Base-by-base conservation (phyloP, 2,888 invertebrate species). In the Synanthedon tipuliformis region DNA sequence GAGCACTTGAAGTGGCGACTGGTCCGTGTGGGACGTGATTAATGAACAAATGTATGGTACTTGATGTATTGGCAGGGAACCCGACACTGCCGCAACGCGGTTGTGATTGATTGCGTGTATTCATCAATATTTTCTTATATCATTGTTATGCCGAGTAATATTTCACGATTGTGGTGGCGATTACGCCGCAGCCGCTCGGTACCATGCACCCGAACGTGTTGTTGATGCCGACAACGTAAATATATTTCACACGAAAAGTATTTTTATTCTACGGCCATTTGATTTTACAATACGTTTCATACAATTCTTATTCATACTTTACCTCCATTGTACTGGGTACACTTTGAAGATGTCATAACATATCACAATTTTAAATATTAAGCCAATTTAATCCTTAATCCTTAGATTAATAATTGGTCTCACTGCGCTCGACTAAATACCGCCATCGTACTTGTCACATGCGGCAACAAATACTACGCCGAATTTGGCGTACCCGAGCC, bases 61-160 rank as follows among this genome's bases (percentile, higher is more conserved):
- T 63, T 65, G 63, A 65, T 63, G 61, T 66, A 71, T 71, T 69
- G 70, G 69, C 69, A 64, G 57, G 63, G 58, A 63, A 64, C 61
- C 64, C 62, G 65, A 70, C 66, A 69, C 66, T 57, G 61, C 53
- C 54, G 57, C 50, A 49, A 51, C 50, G 41, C 40, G 51, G 55
- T 50, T 54, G 55, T 72, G 69, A 71, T 72, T 64, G 62, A 71
- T 72, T 58, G 57, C 27, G 58, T 57, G 64, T 67, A 69, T 69
- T 63, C 56, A 69, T 73, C 71, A 69, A 76, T 75, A 72, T 74
- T 73, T 34, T 74, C 73, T 71, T 74, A 68, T 73, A 74, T 73
- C 73, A 72, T 76, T 79, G 76, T 75, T 68, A 55, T 55, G 41
- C 60, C 61, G 57, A 56, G 64, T 67, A 67, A 78, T 79, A 78